phyloP scores from a whole-genome alignment of 1,140 invertebrate genomes.

The Maconellicoccus hirsutus region DNA sequence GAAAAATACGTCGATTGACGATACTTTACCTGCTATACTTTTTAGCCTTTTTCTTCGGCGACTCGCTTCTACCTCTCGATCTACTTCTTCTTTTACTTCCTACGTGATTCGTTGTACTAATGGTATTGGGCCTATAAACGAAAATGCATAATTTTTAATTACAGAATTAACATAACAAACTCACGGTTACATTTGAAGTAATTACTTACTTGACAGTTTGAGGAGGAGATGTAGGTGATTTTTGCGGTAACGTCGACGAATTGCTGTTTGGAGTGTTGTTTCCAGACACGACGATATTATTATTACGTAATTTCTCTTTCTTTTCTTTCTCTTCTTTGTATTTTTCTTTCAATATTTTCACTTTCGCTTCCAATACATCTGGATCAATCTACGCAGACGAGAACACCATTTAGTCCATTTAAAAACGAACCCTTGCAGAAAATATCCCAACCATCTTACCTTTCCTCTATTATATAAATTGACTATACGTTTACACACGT shows the following conservation, averaged over 20 bases:
- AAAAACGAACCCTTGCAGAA: too few relatives aligned
- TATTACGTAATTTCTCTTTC: neutral
- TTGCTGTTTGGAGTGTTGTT: neutral
- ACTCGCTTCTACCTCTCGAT: neutral
- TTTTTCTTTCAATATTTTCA: conserved; percentile 24
- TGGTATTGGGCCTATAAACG: neutral
- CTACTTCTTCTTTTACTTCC: neutral
- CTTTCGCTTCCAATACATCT: conserved; percentile 24
- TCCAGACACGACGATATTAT: neutral
- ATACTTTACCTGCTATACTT: neutral
- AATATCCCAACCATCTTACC: conserved; percentile 45
- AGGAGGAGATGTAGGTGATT: neutral
- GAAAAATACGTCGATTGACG: too few relatives aligned
- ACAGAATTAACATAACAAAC: neutral
- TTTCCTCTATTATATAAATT: conserved; percentile 70
- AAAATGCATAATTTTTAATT: neutral
- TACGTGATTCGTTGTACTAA: neutral
- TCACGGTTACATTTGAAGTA: neutral
- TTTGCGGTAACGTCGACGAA: neutral
- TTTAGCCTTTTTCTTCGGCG: neutral
- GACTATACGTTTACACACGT: conserved; percentile 73
- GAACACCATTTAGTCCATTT: neutral
- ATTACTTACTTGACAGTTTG: neutral
- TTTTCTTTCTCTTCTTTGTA: conserved; percentile 24
- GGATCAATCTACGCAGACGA: conserved; percentile 16